Base-by-base conservation (phyloP, 2,113 vertebrate genomes). In the Ammospiza caudacuta region DNA sequence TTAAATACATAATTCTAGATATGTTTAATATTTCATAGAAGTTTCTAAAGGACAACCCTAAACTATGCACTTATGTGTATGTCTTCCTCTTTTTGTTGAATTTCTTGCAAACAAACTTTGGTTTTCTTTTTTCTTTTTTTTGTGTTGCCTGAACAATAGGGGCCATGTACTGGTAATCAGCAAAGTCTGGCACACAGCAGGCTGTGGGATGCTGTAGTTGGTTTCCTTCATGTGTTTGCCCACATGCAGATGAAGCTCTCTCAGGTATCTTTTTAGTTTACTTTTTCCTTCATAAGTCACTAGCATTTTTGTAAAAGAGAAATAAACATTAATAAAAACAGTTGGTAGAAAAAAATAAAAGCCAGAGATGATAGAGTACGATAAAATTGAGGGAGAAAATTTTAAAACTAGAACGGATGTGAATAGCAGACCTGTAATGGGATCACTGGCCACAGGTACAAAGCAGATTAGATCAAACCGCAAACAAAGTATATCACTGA, bases 181-280 rank as follows among this genome's bases (percentile, higher is more conserved):
- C 99, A 99, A 97, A 99, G 99, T 94, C 80, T 99, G 96, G 99
- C 99, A 14, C 99, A 99, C 70, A 99, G 99, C 97, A 98, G 99
- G 8, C 94, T 99, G 3, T 99, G 99, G 99, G 99, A 99, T n/a
- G 99, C 99, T 5, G 99, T 99, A 23, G 99, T 99, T 76, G 99
- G 99, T 13, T 99, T 99, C 79, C 98, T 99, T 29, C 99, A 99
- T 23, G 99, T 99, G 13, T 99, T 99, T 79, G 99, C 99, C 63
- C 99, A 99, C 55, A 99, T 99, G 99, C 99, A 99, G 93, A 99
- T 99, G 99, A 99, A 99, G 95, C 93, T 99, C 44, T 99, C 99
- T 70, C 99, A 99, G 99, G 99, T 99, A 96, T 49, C 22, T 51
- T 76, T 94, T 64, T 57, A 7, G 7, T 79, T 69, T 67, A 23